Conservation (phyloP, 53 echinoderm and acorn worm genomes). For the Temnopleurus reevesii region DNA sequence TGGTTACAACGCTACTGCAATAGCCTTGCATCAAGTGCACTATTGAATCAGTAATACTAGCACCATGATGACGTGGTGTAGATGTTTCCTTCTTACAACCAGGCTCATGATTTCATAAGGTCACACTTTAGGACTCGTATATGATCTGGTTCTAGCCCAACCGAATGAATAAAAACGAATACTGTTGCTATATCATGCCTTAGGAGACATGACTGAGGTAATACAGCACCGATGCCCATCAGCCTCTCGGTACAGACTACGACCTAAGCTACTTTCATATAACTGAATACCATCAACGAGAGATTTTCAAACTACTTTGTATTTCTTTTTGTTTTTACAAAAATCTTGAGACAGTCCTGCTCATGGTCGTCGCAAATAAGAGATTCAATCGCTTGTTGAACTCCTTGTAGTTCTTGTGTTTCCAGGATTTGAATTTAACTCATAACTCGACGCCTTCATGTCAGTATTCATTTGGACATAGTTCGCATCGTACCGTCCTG, state of each 20-base stretch:
- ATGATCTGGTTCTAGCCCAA: not conserved
- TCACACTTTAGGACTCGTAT: too few species aligned
- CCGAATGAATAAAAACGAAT: slow-evolving; percentile 4
- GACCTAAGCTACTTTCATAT: not conserved
- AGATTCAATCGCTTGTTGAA: not conserved
- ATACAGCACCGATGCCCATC: not conserved
- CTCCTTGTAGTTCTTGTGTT: not conserved
- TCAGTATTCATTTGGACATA: not conserved
- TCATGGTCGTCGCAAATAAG: not conserved
- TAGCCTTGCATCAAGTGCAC: too few species aligned
- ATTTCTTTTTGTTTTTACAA: not conserved
- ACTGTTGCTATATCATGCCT: slow-evolving; percentile 28
- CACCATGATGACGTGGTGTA: too few species aligned
- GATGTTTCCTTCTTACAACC: too few species aligned
- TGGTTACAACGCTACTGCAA: too few species aligned
- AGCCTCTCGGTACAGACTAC: slow-evolving; percentile 12
- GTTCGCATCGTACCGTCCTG: not conserved
- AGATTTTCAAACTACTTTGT: not conserved
- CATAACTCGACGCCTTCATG: too few species aligned
- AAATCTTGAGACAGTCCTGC: not conserved
- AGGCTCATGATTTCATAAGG: too few species aligned
- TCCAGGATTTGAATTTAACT: too few species aligned
- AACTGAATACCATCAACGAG: not conserved
- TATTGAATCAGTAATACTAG: too few species aligned
- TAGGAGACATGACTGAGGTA: slow-evolving; percentile 13